These are phyloP conservation scores for Eurois occulta DNA, from an alignment of 2,888 invertebrate species.

Conservation along the genomic window DNA sequence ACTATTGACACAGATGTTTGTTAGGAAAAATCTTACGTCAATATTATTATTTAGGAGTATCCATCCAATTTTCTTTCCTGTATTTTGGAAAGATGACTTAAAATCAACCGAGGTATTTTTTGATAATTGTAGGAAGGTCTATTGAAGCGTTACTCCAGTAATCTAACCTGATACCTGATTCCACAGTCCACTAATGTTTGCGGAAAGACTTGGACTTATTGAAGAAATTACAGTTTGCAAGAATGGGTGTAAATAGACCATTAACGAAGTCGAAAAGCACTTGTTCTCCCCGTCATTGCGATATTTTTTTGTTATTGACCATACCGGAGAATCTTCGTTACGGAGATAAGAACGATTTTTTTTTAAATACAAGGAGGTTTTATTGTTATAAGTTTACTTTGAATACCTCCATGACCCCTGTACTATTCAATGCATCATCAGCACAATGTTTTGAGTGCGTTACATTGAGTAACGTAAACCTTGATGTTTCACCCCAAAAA, in stretches of 20 bases:
- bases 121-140: background rate
- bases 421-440: background rate
- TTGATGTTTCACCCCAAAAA: background rate
- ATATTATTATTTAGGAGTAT: background rate
- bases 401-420: background rate
- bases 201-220: background rate
- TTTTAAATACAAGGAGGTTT: background rate
- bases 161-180: background rate
- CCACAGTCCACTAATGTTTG: background rate
- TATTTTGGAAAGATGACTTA: background rate
- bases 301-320: background rate
- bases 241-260: background rate
- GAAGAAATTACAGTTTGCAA: background rate
- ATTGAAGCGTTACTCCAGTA: background rate
- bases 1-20: background rate
- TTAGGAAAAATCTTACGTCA: background rate
- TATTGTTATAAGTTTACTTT: background rate
- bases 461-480: background rate
- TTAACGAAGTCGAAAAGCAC: background rate
- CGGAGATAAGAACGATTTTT: background rate
- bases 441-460: background rate
- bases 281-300: background rate
- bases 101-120: background rate
- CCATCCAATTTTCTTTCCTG: background rate
- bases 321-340: background rate